Base-by-base conservation (phyloP, 2,888 invertebrate species). In the Melanchra persicariae region DNA sequence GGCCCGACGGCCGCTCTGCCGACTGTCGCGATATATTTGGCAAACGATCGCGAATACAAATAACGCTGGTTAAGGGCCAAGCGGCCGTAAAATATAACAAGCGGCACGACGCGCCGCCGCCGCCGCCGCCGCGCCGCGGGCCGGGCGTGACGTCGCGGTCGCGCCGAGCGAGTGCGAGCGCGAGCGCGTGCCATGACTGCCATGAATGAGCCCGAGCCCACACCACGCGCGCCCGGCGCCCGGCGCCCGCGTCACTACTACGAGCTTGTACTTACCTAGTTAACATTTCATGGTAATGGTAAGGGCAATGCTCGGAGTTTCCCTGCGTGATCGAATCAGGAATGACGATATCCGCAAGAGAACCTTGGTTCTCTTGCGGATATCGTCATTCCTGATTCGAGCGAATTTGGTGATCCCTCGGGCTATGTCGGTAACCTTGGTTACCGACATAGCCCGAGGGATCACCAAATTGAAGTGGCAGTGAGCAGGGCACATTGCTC, bases 31-130 rank as follows among this genome's bases (percentile, higher is more conserved):
- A 55, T 58, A 58, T 60, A 59, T 65, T 83, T 80, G 80, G 84
- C 82, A 77, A 82, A 70, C 62, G 70, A 75, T 58, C 51, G 68
- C 51, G 65, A 84, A 72, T 80, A 82, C 75, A 84, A 84, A 84
- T 82, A 84, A 77, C 71, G 47, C 70, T 78, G 71, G 77, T 77
- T 24, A 67, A 54, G 55, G 71, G 77, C 73, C 84, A 79, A 81
- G 66, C 74, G 63, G 43, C 61, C 57, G 52, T 55, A 59, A 77
- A 63, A 69, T 37, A 72, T 69, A 66, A 66, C 69, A 57, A 79
- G 71, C 68, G 24, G 12, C 22, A 19, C 12, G 19, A 12, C 19
- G 22, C 34, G n/a, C 9, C 47, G 45, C n/a, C n/a, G 37, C 37
- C n/a, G 45, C 1, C n/a, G 45, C 43, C 5, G 43, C 8, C 45